Percentiles rank a stretch among this genome's conserved stretches.
Conservation (phyloP, 2,888 invertebrate genomes). For the Drosophila anceps region DNA sequence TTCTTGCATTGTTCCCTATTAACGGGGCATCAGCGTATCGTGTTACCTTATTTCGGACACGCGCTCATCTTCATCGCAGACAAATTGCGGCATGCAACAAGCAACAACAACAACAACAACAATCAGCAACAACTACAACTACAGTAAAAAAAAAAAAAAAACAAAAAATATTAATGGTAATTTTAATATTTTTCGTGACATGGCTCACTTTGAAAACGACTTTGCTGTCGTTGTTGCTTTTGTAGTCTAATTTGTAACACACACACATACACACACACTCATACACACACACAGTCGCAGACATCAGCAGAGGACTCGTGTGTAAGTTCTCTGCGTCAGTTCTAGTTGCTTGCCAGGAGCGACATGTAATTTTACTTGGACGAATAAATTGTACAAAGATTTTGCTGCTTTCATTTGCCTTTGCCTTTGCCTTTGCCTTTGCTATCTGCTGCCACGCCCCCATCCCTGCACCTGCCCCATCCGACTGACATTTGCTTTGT, state of each 20-base stretch:
- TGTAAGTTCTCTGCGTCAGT: conserved; percentile 46
- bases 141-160: conserved; percentile 26
- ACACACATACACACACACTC: conserved; percentile 7
- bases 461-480: neutral
- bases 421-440: conserved; percentile 8
- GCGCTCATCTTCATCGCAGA: conserved; percentile 48
- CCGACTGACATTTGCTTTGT: conserved; percentile 43
- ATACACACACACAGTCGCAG: conserved; percentile 11
- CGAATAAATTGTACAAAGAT: conserved; percentile 83
- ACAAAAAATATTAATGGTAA: conserved; percentile 76
- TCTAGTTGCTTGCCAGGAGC: conserved; percentile 70
- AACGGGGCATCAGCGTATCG: neutral
- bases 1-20: neutral
- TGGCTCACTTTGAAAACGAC: conserved; percentile 69
- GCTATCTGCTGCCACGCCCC: conserved; percentile 38
- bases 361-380: conserved; percentile 83
- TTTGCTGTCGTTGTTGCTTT: conserved; percentile 58
- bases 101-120: conserved; percentile 34
- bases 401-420: conserved; percentile 60
- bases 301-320: conserved; percentile 18
- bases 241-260: conserved; percentile 63
- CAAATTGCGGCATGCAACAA: conserved; percentile 35
- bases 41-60: neutral
- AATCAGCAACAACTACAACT: conserved; percentile 28
- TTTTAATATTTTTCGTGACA: conserved; percentile 85